Conservation (phyloP, 2,113 vertebrate genomes). For the Corythornis cristatus region DNA sequence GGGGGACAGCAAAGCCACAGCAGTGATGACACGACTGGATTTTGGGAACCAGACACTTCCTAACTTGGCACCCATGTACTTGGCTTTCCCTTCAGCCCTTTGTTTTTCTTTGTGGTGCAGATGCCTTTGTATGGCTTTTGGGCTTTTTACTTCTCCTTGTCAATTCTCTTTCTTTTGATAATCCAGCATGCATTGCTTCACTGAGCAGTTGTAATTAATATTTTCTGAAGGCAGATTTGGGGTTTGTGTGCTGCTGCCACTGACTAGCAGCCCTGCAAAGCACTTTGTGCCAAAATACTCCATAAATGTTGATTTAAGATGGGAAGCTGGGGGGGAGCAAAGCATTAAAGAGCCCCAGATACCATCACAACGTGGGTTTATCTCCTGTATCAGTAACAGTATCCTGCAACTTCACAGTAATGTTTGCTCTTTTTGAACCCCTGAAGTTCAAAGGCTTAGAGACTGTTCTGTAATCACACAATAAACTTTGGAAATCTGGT, state of each 20-base stretch:
- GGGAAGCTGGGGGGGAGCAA: background rate
- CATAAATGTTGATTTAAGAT: background rate
- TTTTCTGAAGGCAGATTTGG: background rate
- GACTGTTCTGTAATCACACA: background rate
- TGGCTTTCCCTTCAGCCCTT: background rate
- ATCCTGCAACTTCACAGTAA: background rate
- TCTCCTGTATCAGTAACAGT: background rate
- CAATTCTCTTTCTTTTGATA: background rate
- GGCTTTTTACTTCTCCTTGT: background rate
- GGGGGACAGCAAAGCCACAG: background rate
- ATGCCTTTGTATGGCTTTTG: background rate
- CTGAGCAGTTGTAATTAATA: background rate
- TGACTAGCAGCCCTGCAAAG: background rate
- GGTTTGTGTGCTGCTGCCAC: background rate
- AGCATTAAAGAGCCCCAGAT: background rate
- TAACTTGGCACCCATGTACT: background rate
- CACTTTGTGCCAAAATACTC: background rate
- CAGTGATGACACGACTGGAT: background rate
- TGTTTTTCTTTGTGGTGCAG: background rate
- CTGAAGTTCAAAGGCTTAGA: background rate
- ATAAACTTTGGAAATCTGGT: background rate
- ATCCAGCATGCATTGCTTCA: background rate
- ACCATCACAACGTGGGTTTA: no score
- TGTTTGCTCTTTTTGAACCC: background rate
- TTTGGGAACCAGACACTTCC: background rate